A percentile compares a stretch with the other conserved stretches of the same genome.
These are phyloP conservation scores for Pagetopsis macropterus DNA, from an alignment of 2,797 vertebrate genomes.

Conservation along the genomic window DNA sequence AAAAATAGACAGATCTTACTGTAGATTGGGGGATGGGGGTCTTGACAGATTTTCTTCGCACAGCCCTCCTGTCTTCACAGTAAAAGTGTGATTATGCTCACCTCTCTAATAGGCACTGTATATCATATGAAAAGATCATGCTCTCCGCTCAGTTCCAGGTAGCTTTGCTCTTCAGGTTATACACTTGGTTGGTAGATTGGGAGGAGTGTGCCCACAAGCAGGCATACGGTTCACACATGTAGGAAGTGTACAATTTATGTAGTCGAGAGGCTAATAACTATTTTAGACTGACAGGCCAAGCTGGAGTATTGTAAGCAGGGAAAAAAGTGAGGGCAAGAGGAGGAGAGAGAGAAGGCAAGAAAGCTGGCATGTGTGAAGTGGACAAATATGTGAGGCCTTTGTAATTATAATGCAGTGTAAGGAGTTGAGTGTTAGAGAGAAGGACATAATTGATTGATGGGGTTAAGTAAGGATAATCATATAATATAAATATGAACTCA, in stretches of 20 bases:
- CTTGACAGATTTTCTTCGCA: constrained; percentile 32
- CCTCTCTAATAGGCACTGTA: constrained; percentile 56
- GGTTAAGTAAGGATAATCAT: background rate
- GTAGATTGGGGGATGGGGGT: background rate
- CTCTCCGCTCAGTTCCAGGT: constrained; percentile 21
- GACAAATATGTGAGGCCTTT: constrained; percentile 33
- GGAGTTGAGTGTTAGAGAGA: constrained; percentile 28
- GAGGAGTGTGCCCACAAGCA: constrained; percentile 8
- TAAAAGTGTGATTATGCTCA: constrained; percentile 67
- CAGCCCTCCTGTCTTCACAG: constrained; percentile 43
- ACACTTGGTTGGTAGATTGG: constrained; percentile 20
- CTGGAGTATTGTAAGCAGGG: constrained; percentile 25
- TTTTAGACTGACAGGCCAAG: constrained; percentile 42
- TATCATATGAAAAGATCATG: constrained; percentile 33
- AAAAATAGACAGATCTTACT: background rate
- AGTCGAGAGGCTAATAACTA: constrained; percentile 43
- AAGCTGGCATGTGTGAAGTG: constrained; percentile 40
- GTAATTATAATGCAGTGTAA: constrained; percentile 50
- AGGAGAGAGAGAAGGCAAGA: constrained; percentile 30
- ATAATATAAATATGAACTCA: constrained; percentile 1
- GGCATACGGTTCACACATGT: constrained; percentile 13
- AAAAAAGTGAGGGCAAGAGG: constrained; percentile 29
- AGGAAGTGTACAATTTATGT: constrained; percentile 27
- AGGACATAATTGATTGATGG: constrained; percentile 5
- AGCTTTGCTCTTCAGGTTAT: constrained; percentile 19